Base-by-base conservation (phyloP, 1,140 invertebrate species). In the Hylaeus anthracinus region DNA sequence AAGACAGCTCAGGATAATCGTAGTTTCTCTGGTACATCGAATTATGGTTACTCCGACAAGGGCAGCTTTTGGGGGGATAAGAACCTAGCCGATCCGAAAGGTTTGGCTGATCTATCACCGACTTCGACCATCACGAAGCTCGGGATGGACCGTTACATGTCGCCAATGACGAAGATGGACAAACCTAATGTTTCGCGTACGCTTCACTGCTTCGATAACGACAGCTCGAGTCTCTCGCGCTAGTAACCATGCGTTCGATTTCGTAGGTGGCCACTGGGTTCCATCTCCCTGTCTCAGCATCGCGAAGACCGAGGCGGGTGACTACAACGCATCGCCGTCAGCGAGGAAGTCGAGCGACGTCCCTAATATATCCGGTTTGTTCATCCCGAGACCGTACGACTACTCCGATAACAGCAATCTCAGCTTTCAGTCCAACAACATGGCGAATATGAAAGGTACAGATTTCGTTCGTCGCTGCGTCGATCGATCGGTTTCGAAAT, bases 321-420 rank as follows among this genome's bases (percentile, higher is more conserved):
- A 26, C 26, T 26, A 73, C 69, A 55, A 48, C 5, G 8, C 67
- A 9, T 14, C 51, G 2, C 5, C 56, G 5, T 1, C 45, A 9
- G 6, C n/a, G 5, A 77, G 61, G 53, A 39, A 65, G 9, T 56
- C 26, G 26, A 15, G 39, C 3, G 61, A 65, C 26, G 0, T 26
- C 8, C 15, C 9, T 1, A 60, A 66, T 2, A 48, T 41, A 0
- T 37, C 63, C 37, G 65, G 53, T 78, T 72, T 81, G 66, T 73
- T 74, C 48, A 70, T 58, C 6, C 53, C 78, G 2, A 3, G 26
- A 1, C 43, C 26, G 8, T 61, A 63, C 41, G 78, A 86, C 12
- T 81, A 41, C 6, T 85, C 43, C 1, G 43, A 84, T 10, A 56
- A 60, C 4, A 85, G 82, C 39, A 58, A 83, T 3, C 6, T 81